These are phyloP conservation scores for Leguminivora glycinivorella DNA, from an alignment of 1,140 invertebrate genomes.

Conservation along the genomic window DNA sequence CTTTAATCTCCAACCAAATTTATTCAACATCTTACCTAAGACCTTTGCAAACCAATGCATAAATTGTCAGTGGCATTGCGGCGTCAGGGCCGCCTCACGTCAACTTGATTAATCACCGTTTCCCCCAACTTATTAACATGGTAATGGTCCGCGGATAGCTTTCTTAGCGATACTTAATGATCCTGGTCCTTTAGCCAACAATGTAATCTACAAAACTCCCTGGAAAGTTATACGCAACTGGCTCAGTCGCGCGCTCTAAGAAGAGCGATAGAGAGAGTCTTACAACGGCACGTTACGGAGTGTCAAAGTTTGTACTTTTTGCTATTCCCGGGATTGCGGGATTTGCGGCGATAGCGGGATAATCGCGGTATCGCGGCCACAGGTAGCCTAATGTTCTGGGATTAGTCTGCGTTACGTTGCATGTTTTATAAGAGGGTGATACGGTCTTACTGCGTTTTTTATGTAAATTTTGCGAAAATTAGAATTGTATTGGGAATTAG, in stretches of 20 bases:
- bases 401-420: constrained; percentile 14
- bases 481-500: no score
- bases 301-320: no score
- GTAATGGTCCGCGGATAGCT: constrained; percentile 74
- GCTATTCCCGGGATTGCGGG: constrained; percentile 75
- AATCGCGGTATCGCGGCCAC: constrained; percentile 58
- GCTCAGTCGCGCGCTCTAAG: no score
- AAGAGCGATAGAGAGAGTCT: no score
- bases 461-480: not conserved
- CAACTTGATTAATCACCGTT: constrained; percentile 74
- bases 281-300: no score
- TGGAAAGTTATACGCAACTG: no score
- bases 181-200: no score
- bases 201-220: no score
- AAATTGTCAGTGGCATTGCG: constrained; percentile 63
- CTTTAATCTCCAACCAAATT: constrained; percentile 29
- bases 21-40: constrained; percentile 31
- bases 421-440: constrained; percentile 1
- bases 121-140: constrained; percentile 77
- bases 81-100: constrained; percentile 58
- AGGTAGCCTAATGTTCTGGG: constrained; percentile 43
- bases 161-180: constrained; percentile 78
- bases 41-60: constrained; percentile 68
- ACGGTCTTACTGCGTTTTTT: not conserved
- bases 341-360: constrained; percentile 7